Evolutionary conservation across 2,888 invertebrate genomes (phyloP).

Genomic region (Cyclophora punctaria): DNA sequence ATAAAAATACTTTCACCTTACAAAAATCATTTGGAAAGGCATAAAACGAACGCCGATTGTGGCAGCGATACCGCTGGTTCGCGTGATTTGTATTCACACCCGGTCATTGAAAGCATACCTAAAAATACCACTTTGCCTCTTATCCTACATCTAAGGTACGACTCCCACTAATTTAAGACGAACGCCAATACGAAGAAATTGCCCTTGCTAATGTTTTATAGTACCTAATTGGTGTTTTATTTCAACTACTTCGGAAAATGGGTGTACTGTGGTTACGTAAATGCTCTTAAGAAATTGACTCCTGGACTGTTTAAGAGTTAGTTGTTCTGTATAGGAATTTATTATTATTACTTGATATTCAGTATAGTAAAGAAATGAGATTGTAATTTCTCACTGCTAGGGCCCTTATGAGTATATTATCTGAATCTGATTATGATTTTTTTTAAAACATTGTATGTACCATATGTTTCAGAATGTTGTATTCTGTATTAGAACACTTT

Average conservation of each 20-base stretch:
- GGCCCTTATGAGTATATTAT: too few species aligned
- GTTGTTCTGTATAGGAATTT: too few species aligned
- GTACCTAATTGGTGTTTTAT: slow-evolving; percentile 26
- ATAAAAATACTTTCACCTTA: background rate
- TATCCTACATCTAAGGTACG: slow-evolving; percentile 21
- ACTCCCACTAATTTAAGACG: slow-evolving; percentile 28
- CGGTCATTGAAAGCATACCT: slow-evolving; percentile 24
- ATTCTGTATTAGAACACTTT: too few species aligned
- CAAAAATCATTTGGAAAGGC: slow-evolving; percentile 5
- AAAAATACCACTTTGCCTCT: slow-evolving; percentile 23
- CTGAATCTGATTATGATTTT: too few species aligned
- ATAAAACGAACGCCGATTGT: slow-evolving; percentile 16
- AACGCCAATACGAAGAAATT: slow-evolving; percentile 40
- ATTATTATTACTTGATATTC: too few species aligned
- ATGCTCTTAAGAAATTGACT: background rate
- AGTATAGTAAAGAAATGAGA: too few species aligned
- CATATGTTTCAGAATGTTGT: too few species aligned
- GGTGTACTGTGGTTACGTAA: background rate
- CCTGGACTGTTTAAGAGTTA: too few species aligned
- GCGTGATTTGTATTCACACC: slow-evolving; percentile 30
- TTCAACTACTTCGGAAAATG: slow-evolving; percentile 7
- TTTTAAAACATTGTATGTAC: too few species aligned
- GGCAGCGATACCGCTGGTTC: slow-evolving; percentile 15
- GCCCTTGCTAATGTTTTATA: slow-evolving; percentile 34
- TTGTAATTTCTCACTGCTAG: too few species aligned